phyloP scores from a whole-genome alignment of 2,888 invertebrate species.

The Eurois occulta region DNA sequence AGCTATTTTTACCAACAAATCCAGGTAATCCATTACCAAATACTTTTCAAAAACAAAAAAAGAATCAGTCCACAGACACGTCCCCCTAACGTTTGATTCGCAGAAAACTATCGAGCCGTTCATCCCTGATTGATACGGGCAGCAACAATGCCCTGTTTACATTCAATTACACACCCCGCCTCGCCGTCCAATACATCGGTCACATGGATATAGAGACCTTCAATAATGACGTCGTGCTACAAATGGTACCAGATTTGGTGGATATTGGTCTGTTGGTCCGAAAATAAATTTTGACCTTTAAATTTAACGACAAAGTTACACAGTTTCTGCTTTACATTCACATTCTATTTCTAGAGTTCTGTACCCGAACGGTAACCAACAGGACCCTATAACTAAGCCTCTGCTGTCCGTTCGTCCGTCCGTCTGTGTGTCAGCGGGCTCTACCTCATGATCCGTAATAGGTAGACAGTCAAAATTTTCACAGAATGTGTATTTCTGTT shows the following conservation, averaged over 20 bases:
- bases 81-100: constrained; percentile 70
- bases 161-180: constrained; percentile 86
- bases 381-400: too few relatives aligned
- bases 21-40: constrained; percentile 32
- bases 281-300: neutral
- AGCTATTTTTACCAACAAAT: constrained; percentile 4
- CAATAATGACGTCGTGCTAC: constrained; percentile 22
- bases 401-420: too few relatives aligned
- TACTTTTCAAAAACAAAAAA: constrained; percentile 16
- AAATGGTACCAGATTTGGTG: constrained; percentile 10
- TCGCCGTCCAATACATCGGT: constrained; percentile 57
- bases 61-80: constrained; percentile 7
- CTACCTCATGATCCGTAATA: too few relatives aligned
- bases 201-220: constrained; percentile 60
- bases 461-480: too few relatives aligned
- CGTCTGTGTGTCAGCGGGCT: too few relatives aligned
- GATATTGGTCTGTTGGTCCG: neutral
- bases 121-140: constrained; percentile 86
- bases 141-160: constrained; percentile 88
- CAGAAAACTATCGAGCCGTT: constrained; percentile 73
- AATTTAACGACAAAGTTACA: too few relatives aligned
- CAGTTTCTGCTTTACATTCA: neutral
- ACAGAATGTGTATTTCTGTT: too few relatives aligned
- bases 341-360: neutral
- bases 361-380: too few relatives aligned